Conservation (phyloP, 2,113 vertebrate species). For the Plotosus lineatus region DNA sequence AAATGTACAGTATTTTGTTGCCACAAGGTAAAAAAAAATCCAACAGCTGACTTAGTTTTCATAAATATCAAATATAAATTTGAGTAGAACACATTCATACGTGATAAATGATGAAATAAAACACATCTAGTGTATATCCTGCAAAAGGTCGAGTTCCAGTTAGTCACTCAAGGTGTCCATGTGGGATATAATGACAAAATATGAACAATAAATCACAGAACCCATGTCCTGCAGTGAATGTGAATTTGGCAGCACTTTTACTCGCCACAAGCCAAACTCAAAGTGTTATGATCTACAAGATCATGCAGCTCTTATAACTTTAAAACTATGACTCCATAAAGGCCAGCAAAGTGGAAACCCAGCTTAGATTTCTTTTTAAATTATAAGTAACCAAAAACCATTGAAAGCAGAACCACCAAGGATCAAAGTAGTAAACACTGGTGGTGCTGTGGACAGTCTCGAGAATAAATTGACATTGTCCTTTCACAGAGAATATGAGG, state of each 20-base stretch:
- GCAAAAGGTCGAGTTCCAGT: slow-evolving; percentile 26
- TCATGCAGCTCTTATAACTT: slow-evolving; percentile 10
- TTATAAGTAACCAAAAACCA: neutral
- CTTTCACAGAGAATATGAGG: neutral
- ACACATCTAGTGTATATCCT: slow-evolving; percentile 8
- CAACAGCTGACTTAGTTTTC: slow-evolving; percentile 2
- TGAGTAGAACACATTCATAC: neutral
- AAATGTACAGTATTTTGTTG: neutral
- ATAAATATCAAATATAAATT: slow-evolving; percentile 7
- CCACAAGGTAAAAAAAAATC: slow-evolving; percentile 5
- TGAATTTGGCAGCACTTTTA: slow-evolving; percentile 21
- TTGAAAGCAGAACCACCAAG: neutral
- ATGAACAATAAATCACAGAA: slow-evolving; percentile 39
- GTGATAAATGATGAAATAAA: slow-evolving; percentile 11
- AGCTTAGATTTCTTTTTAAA: neutral
- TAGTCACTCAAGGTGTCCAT: slow-evolving; percentile 34
- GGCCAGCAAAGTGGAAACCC: slow-evolving; percentile 3
- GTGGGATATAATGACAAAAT: neutral
- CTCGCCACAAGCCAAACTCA: neutral
- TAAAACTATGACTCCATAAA: neutral
- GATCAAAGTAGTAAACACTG: neutral
- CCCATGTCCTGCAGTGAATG: slow-evolving; percentile 15
- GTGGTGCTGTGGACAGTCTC: neutral
- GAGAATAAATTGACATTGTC: slow-evolving; percentile 3
- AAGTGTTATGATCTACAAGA: slow-evolving; percentile 18